A percentile compares a stretch with the other conserved stretches of the same genome.
phyloP scores from a whole-genome alignment of 2,113 vertebrate genomes.

The Cyanoderma ruficeps region DNA sequence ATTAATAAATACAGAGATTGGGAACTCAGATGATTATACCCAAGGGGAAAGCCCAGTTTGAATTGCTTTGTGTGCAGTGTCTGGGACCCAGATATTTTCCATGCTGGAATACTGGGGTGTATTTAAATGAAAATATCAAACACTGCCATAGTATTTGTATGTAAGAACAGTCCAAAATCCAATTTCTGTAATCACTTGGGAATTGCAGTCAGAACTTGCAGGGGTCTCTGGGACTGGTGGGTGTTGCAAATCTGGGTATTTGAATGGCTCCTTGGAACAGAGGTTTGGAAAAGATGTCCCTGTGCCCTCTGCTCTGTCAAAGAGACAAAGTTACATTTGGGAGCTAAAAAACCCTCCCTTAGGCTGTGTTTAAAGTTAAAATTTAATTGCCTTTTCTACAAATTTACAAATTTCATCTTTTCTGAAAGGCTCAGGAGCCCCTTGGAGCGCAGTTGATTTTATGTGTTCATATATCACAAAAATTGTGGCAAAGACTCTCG shows the following conservation, averaged over 20 bases:
- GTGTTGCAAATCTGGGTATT: background rate
- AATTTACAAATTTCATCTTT: background rate
- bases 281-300: background rate
- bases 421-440: background rate
- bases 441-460: background rate
- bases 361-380: background rate
- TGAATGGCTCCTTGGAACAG: background rate
- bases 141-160: fast-evolving
- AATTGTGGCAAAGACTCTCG: background rate
- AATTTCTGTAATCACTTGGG: background rate
- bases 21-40: background rate
- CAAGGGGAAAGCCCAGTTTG: background rate
- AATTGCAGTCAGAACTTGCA: background rate
- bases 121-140: background rate
- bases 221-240: background rate
- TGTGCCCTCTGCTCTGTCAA: background rate
- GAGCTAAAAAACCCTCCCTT: background rate
- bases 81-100: background rate
- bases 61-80: background rate
- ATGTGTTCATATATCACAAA: background rate
- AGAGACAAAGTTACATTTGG: background rate
- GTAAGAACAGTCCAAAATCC: no score
- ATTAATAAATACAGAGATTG: background rate
- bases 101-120: background rate
- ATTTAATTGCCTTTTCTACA: background rate